Base-by-base conservation (phyloP, 2,888 invertebrate genomes). In the Zygothrica quintamaculata region DNA sequence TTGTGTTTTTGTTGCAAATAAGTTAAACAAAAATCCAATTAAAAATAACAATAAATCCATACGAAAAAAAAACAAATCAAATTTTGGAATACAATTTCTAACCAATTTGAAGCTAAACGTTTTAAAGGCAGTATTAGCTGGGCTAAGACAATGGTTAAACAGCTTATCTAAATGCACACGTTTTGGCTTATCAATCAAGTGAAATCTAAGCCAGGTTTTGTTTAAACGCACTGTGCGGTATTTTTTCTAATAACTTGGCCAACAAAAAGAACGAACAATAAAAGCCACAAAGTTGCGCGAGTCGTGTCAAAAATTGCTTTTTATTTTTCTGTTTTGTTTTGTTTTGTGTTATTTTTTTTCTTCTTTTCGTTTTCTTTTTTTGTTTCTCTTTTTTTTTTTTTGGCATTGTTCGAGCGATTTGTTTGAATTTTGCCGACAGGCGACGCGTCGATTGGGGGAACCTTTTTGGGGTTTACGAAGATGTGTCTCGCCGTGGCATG, bases 391-490 rank as follows among this genome's bases (percentile, higher is more conserved):
- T 71, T 60, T 56, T 22, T 53, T 7, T 31, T 50, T 74, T 69
- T 56, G 58, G 82, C 76, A 82, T 80, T 80, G 82, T 82, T 78
- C 82, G 84, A 79, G 77, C 80, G 86, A 79, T 82, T 81, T 87
- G 81, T 84, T 84, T 84, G 87, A 84, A 81, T 81, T 87, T 76
- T 44, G 78, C 82, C 82, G 82, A 66, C 78, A 65, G 64, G 66
- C 70, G 61, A 60, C 67, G 18, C 18, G 18, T 22, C 18, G 78
- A 75, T 75, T 78, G 69, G n/a, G n/a, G n/a, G 62, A 58, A 75
- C 18, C 18, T 22, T 5, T 22, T 22, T n/a, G n/a, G n/a, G n/a
- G 65, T 74, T 69, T 42, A 47, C 53, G 66, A 65, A 84, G 86
- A 81, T 77, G 84, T 69, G 84, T 69, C 51, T 76, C 74, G 73